These are phyloP conservation scores for Esox niger DNA, from an alignment of 2,113 vertebrate genomes.

Conservation along the genomic window DNA sequence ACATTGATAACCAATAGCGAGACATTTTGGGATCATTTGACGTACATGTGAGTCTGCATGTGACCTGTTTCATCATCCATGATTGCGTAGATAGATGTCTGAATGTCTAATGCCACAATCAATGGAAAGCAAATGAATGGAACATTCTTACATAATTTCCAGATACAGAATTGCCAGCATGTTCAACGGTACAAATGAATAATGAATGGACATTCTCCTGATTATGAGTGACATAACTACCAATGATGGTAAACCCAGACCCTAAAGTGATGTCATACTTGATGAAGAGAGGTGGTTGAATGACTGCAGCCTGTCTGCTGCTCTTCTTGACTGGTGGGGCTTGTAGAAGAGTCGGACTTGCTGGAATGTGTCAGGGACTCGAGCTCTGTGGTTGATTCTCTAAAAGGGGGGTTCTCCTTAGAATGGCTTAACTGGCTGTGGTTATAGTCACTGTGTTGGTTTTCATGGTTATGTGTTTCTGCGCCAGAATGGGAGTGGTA, in stretches of 20 bases:
- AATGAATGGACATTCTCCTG: constrained; percentile 14
- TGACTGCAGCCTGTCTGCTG: constrained; percentile 46
- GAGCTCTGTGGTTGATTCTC: constrained; percentile 20
- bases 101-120: constrained; percentile 36
- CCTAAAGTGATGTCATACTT: constrained; percentile 46
- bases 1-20: neutral
- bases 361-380: constrained; percentile 30
- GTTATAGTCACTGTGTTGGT: constrained; percentile 26
- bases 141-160: constrained; percentile 41
- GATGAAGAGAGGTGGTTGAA: constrained; percentile 29
- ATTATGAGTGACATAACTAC: neutral
- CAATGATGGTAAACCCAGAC: neutral
- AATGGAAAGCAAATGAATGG: constrained; percentile 47
- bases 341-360: constrained; percentile 35
- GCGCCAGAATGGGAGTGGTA: constrained; percentile 1
- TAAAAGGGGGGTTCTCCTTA: constrained; percentile 18
- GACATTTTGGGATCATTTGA: constrained; percentile 7
- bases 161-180: constrained; percentile 30
- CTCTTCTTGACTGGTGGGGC: constrained; percentile 53
- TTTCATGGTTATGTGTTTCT: constrained; percentile 17
- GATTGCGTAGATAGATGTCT: constrained; percentile 5
- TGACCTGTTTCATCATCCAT: constrained; percentile 25
- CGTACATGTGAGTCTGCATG: constrained; percentile 18
- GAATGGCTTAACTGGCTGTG: neutral
- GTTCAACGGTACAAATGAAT: constrained; percentile 11